Evolutionary conservation across 2,797 vertebrate genomes (phyloP), one percentile per base, ranked within the genome.

Genomic region (Pristis pectinata): DNA sequence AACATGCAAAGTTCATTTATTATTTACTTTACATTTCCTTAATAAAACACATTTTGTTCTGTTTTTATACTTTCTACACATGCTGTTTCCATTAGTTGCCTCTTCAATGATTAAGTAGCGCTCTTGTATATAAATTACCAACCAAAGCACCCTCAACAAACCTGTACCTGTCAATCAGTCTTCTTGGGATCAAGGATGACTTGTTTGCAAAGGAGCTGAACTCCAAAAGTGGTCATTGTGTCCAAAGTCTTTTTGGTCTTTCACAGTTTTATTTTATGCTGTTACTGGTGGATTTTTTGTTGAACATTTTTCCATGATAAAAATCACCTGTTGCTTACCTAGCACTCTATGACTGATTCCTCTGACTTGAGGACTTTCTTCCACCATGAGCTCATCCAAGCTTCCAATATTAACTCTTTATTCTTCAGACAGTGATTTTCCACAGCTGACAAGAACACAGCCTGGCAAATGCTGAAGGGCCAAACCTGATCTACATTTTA

Each of bases 21-120:
- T 98, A 99, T 99, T 99, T 98, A 99, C 96, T 92, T 96, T 95
- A 95, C 96, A 96, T 97, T 96, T 96, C 96, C 95, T 74, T 97
- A 97, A 97, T 97, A 98, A 97, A 97, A 97, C 95, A 97, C 97
- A 97, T 97, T 97, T 97, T 96, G 96, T 96, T 95, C 96, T 96
- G 41, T 96, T 96, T 96, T 96, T 96, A 95, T 96, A 95, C 97
- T 98, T 97, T 97, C 95, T 96, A 94, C 96, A 97, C 97, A 97
- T 97, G 97, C 97, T 96, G 97, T 98, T 98, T 98, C 98, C 98
- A 99, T 99, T 98, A 98, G 97, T 97, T 96, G 59, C 97, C 98
- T 99, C 97, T 98, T 99, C 98, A 99, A 99, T 98, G 98, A 98
- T 99, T 99, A 98, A 99, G 98, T 98, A 96, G 89, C 94, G 96